phyloP scores from a whole-genome alignment of 2,113 vertebrate genomes.

The Phylloscopus whistleri region DNA sequence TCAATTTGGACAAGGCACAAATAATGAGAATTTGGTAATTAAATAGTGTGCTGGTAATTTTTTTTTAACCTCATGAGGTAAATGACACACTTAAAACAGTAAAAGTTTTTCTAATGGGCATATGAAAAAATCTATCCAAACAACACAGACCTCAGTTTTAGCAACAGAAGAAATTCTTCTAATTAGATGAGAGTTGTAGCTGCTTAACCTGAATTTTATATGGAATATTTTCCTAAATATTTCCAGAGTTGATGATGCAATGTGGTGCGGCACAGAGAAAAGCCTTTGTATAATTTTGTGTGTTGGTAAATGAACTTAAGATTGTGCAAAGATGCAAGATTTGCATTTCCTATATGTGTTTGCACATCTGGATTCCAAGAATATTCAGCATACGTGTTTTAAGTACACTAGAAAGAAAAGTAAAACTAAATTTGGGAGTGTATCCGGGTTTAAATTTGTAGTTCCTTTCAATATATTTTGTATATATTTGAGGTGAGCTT shows the following conservation, averaged over 20 bases:
- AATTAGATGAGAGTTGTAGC: background rate
- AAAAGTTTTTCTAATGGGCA: background rate
- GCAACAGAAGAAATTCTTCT: background rate
- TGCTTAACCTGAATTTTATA: background rate
- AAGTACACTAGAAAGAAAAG: background rate
- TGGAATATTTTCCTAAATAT: background rate
- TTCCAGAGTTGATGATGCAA: background rate
- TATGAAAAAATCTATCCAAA: background rate
- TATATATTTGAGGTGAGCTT: background rate
- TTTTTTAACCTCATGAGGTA: background rate
- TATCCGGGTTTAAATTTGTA: background rate
- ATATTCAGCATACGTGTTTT: background rate
- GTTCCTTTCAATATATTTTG: background rate
- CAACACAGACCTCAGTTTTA: background rate
- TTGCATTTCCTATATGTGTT: background rate
- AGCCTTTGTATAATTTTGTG: background rate
- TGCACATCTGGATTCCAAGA: background rate
- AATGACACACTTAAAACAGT: background rate
- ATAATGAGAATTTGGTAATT: conserved; percentile 8
- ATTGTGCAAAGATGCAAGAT: background rate
- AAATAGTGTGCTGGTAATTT: background rate
- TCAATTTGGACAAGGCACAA: background rate
- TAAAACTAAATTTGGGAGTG: background rate
- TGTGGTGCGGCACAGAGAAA: background rate
- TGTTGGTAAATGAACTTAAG: background rate